Percentiles rank a stretch among this genome's conserved stretches.
Conservation (phyloP, 1,140 invertebrate genomes). For the Stegodyphus dumicola region DNA sequence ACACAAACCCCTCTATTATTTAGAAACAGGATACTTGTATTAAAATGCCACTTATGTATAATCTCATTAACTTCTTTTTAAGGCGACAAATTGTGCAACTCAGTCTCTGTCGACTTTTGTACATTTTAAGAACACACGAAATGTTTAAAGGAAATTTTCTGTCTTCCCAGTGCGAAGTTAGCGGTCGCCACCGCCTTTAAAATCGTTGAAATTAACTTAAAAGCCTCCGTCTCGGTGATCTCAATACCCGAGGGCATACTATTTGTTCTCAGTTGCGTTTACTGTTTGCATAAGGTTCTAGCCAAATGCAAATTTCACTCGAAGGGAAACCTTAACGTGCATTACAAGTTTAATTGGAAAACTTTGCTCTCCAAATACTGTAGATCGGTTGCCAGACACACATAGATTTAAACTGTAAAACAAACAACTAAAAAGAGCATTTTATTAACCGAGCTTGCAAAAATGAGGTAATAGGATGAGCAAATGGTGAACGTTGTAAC, state of each 20-base stretch:
- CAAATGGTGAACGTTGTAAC: too few relatives aligned
- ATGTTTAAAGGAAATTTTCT: too few relatives aligned
- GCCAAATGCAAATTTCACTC: conserved; percentile 42
- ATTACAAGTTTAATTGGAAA: conserved; percentile 60
- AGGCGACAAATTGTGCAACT: too few relatives aligned
- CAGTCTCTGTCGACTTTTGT: too few relatives aligned
- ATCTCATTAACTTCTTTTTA: too few relatives aligned
- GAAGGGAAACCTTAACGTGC: conserved; percentile 19
- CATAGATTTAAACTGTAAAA: conserved; percentile 23
- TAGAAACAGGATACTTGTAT: too few relatives aligned
- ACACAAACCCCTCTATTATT: too few relatives aligned
- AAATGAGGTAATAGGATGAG: too few relatives aligned
- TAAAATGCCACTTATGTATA: too few relatives aligned
- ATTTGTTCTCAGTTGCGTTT: conserved; percentile 17
- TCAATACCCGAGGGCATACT: conserved; percentile 7
- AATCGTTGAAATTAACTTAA: conserved; percentile 40
- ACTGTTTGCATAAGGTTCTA: conserved; percentile 31
- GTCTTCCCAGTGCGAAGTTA: not conserved
- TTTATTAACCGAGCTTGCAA: not conserved
- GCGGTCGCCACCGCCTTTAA: not conserved
- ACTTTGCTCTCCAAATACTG: conserved; percentile 50
- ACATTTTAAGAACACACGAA: too few relatives aligned
- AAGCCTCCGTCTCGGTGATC: conserved; percentile 1
- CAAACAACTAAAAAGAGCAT: conserved; percentile 31
- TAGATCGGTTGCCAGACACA: conserved; percentile 28